Base-by-base conservation (phyloP, 2,888 invertebrate genomes). In the Drosophila kanekoi region DNA sequence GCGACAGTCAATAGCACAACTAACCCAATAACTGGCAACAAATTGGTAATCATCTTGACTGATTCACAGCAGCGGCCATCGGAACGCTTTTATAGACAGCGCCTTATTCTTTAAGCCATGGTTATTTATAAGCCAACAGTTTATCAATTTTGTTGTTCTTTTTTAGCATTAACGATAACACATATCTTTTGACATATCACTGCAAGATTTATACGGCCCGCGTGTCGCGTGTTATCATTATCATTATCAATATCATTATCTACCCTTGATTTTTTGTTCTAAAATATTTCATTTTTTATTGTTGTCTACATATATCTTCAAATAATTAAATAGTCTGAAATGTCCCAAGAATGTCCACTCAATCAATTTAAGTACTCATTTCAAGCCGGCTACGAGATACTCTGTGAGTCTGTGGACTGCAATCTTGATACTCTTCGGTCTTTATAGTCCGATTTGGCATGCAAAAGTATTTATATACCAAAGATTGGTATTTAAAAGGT, bases 41-140 rank as follows among this genome's bases (percentile, higher is more conserved):
- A 20, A 41, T 35, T 16, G 38, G 8, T 37, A 18, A 32, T 38
- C 66, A 64, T 65, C 6, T 6, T 56, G n/a, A 5, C 58, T 71
- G 40, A 52, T 4, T 2, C 8, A 18, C 32, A 11, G 8, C 41
- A 28, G 10, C 14, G 13, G 9, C n/a, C 37, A 33, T 1, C 47
- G 4, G 3, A 13, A 1, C 3, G 4, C 28, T 45, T 61, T 61
- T 54, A 61, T 61, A 44, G 43, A 28, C 18, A 8, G 3, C 10
- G 16, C 10, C 5, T 18, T 28, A 8, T 32, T 11, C 18, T 44
- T 8, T 37, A 32, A 52, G 52, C 38, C 18, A n/a, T n/a, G 28
- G 28, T 53, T 38, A 61, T 61, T 54, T 61, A 61, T 45, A 13
- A 5, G 37, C 28, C 35, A 23, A 18, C 28, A 28, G 16, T 11